A percentile compares a stretch with the other conserved stretches of the same genome.
Evolutionary conservation across 2,113 vertebrate genomes (phyloP).

Genomic region (Cebus imitator): DNA sequence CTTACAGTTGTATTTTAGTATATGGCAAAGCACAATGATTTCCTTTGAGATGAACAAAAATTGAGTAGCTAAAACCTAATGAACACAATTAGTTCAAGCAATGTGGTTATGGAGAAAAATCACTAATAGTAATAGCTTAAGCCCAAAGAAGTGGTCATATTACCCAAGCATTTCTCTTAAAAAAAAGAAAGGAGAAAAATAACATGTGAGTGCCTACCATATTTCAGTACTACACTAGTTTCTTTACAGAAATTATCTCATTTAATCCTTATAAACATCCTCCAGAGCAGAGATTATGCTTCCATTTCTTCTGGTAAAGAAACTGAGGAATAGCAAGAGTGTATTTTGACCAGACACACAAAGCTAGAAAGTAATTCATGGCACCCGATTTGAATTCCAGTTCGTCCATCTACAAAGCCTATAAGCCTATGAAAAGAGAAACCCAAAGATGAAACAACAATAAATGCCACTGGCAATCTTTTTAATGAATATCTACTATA

Average conservation of each 20-base stretch:
- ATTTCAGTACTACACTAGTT: neutral
- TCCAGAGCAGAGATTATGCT: neutral
- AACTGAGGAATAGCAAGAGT: neutral
- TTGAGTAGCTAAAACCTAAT: conserved; percentile 13
- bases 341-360: neutral
- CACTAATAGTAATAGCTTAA: neutral
- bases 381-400: neutral
- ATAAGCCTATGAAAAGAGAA: neutral
- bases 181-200: neutral
- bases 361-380: neutral
- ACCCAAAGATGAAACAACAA: neutral
- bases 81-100: neutral
- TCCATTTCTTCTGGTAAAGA: conserved; percentile 31
- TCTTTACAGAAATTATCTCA: neutral
- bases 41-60: conserved; percentile 37
- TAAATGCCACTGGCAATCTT: neutral
- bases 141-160: conserved; percentile 4
- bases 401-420: neutral
- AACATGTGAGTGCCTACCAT: neutral
- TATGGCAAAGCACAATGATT: neutral
- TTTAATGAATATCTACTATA: conserved; percentile 4
- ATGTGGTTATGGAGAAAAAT: conserved; percentile 41
- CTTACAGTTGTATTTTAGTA: neutral
- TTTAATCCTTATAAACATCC: conserved; percentile 17
- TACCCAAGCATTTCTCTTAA: neutral